phyloP scores from a whole-genome alignment of 2,888 invertebrate species.

The Amaurobius ferox region DNA sequence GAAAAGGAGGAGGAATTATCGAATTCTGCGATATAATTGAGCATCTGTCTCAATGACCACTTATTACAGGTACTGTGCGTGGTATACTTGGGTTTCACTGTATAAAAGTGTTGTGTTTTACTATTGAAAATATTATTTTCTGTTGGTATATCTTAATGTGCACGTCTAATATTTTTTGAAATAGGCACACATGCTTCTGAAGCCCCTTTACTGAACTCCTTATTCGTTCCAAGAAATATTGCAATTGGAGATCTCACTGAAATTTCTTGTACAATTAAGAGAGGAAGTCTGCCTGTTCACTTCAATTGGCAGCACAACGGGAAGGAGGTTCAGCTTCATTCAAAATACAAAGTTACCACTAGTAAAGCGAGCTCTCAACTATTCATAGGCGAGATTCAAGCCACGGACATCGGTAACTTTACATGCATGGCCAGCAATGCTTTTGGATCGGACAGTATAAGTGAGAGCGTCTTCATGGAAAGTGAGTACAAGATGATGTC shows the following conservation, averaged over 20 bases:
- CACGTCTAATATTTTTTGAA: no score
- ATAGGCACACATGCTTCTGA: background rate
- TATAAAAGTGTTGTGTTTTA: no score
- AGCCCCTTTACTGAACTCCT: constrained; percentile 45
- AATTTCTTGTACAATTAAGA: constrained; percentile 45
- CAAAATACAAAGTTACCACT: constrained; percentile 34
- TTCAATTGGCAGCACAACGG: constrained; percentile 56
- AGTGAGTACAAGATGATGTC: constrained; percentile 39
- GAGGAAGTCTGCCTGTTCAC: constrained; percentile 41
- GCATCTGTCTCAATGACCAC: no score
- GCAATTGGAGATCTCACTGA: constrained; percentile 51
- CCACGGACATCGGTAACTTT: constrained; percentile 57
- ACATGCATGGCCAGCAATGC: constrained; percentile 48
- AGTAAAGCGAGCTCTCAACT: constrained; percentile 38
- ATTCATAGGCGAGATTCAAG: constrained; percentile 37
- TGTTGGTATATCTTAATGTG: no score
- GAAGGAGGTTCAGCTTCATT: constrained; percentile 6
- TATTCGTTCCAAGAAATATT: constrained; percentile 42
- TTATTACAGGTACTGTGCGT: no score
- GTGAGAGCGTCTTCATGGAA: constrained; percentile 45
- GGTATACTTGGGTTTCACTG: no score
- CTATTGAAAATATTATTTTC: no score
- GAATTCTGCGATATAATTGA: no score
- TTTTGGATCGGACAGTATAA: constrained; percentile 38
- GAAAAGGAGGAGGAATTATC: no score